phyloP scores from a whole-genome alignment of 2,888 invertebrate species.

The Eulithis prunata region DNA sequence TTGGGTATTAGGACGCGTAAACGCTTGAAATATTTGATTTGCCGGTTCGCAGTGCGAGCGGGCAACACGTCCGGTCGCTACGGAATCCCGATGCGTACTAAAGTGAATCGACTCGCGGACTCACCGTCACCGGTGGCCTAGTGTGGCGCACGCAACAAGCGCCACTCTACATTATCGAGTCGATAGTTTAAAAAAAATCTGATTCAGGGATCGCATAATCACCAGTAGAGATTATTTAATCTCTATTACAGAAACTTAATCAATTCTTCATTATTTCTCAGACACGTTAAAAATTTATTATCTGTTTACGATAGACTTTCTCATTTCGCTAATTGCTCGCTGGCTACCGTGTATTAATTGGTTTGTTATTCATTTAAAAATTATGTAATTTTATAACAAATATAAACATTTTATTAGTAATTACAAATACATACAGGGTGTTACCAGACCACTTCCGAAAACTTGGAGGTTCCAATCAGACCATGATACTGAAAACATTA shows the following conservation, averaged over 20 bases:
- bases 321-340: constrained; percentile 6
- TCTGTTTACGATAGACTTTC: constrained; percentile 19
- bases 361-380: neutral
- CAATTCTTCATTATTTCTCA: constrained; percentile 13
- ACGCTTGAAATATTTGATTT: constrained; percentile 57
- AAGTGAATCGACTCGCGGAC: constrained; percentile 61
- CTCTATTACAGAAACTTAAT: constrained; percentile 21
- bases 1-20: constrained; percentile 58
- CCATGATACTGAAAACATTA: too few relatives aligned
- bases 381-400: too few relatives aligned
- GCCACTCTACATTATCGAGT: constrained; percentile 68
- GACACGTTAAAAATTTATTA: constrained; percentile 11
- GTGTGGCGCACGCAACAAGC: constrained; percentile 73
- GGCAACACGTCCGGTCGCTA: constrained; percentile 56
- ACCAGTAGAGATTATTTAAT: constrained; percentile 10
- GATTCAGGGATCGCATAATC: constrained; percentile 35
- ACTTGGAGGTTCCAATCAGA: too few relatives aligned
- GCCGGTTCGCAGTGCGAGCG: constrained; percentile 54
- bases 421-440: too few relatives aligned
- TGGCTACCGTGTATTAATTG: neutral
- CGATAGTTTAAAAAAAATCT: constrained; percentile 50
- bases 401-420: too few relatives aligned
- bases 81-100: constrained; percentile 70
- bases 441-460: too few relatives aligned
- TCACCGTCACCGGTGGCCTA: constrained; percentile 47